Percentiles rank a stretch among this genome's conserved stretches.
These are phyloP conservation scores for Chaetops frenatus DNA, from an alignment of 2,113 vertebrate genomes.

Conservation along the genomic window DNA sequence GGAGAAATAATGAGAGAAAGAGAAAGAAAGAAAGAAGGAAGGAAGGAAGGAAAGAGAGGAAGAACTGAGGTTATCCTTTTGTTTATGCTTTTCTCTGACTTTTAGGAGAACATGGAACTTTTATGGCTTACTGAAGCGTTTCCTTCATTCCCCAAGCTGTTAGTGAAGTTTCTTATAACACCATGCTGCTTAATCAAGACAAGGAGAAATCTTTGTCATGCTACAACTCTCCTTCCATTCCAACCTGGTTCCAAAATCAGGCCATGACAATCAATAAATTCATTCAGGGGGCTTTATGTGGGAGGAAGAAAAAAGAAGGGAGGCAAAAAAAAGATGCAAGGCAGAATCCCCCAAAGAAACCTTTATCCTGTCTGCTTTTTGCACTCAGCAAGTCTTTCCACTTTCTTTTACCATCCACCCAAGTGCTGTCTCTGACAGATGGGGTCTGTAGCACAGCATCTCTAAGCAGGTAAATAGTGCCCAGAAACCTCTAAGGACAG, in stretches of 20 bases:
- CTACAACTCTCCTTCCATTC: neutral
- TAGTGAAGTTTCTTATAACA: neutral
- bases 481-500: neutral
- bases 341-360: neutral
- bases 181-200: neutral
- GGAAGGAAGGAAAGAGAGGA: neutral
- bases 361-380: neutral
- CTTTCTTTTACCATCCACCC: neutral
- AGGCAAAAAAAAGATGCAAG: too few species aligned
- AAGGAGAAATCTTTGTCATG: neutral
- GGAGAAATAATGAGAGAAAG: too few species aligned
- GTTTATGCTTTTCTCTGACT: neutral
- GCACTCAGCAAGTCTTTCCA: neutral
- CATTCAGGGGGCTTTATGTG: rapidly evolving
- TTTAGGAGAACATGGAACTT: neutral
- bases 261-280: too few species aligned
- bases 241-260: neutral
- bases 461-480: too few species aligned
- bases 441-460: rapidly evolving
- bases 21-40: neutral
- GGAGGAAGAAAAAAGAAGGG: too few species aligned
- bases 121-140: neutral
- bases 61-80: neutral
- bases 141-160: neutral
- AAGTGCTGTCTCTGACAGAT: neutral